Evolutionary conservation across 1,140 invertebrate genomes (phyloP).

Genomic region (Myzus persicae): DNA sequence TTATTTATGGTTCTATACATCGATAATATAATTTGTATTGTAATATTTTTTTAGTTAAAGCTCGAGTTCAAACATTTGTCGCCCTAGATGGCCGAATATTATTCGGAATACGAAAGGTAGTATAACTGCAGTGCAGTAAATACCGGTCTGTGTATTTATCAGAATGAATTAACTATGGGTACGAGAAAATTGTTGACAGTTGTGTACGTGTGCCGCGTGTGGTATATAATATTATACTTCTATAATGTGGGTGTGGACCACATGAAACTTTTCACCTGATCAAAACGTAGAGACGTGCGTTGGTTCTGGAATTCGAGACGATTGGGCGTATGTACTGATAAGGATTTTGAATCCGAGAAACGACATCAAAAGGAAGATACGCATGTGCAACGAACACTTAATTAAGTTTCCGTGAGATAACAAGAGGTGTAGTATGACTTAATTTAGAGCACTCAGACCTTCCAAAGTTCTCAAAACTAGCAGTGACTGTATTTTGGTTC

Average conservation of each 20-base stretch:
- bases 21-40: neutral
- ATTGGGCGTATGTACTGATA: conserved; percentile 2
- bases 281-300: conserved; percentile 9
- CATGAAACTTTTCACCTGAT: conserved; percentile 17
- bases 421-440: conserved; percentile 18
- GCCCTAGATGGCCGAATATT: neutral
- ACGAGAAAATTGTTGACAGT: neutral
- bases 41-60: neutral
- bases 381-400: conserved; percentile 14
- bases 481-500: neutral
- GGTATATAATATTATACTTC: neutral
- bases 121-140: neutral
- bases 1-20: neutral
- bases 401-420: neutral
- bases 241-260: neutral
- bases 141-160: neutral
- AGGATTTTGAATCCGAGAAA: neutral
- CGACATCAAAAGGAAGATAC: conserved; percentile 2
- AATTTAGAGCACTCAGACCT: conserved; percentile 21
- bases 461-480: neutral
- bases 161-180: conserved; percentile 24
- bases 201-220: neutral
- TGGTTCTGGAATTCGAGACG: neutral
- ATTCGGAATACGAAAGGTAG: neutral
- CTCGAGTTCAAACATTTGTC: neutral